These are phyloP conservation scores for Platyrinchus mystaceus DNA, from an alignment of 2,797 vertebrate species.

Conservation along the genomic window DNA sequence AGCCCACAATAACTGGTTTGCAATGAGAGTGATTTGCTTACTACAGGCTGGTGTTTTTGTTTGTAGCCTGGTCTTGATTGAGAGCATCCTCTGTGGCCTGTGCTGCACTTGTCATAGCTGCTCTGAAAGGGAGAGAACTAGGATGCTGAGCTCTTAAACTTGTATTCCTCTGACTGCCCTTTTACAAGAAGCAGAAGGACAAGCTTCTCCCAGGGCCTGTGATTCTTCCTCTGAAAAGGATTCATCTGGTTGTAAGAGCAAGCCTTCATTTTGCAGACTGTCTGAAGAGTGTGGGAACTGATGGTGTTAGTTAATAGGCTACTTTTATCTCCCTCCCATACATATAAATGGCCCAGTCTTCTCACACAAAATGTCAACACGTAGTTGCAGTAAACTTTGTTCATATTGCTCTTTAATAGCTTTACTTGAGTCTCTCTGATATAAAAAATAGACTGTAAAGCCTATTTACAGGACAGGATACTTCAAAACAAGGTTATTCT, in stretches of 20 bases:
- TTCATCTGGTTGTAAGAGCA: background rate
- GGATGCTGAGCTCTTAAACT: background rate
- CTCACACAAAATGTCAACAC: background rate
- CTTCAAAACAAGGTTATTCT: background rate
- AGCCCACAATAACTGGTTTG: background rate
- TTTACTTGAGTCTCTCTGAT: background rate
- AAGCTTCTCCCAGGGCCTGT: background rate
- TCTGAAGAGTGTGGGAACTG: background rate
- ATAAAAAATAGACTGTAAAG: background rate
- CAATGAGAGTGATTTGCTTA: background rate
- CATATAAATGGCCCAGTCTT: rapidly evolving
- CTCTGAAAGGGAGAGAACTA: background rate
- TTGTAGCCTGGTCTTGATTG: background rate
- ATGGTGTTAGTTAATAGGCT: background rate
- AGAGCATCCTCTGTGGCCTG: background rate
- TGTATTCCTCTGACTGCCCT: background rate
- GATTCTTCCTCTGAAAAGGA: background rate
- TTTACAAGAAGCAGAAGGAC: background rate
- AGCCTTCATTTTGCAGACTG: background rate
- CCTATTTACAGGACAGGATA: background rate
- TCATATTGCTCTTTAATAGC: background rate
- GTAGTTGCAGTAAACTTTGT: background rate
- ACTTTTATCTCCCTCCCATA: background rate
- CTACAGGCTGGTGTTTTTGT: background rate
- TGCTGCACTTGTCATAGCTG: background rate